These are phyloP conservation scores for Sclerodermus sp. DNA, from an alignment of 2,888 invertebrate genomes.

Conservation along the genomic window DNA sequence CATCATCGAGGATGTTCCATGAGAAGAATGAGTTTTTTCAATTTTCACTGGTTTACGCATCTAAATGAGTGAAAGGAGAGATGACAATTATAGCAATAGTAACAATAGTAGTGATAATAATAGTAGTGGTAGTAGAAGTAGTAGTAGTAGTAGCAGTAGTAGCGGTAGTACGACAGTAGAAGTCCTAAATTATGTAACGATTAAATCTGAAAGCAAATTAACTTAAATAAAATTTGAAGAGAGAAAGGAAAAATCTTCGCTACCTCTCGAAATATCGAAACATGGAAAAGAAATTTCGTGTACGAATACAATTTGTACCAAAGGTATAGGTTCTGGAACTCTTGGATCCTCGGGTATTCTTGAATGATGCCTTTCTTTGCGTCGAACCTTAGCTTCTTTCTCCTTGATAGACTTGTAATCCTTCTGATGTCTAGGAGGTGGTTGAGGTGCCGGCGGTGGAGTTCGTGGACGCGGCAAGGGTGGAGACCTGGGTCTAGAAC, in stretches of 20 bases:
- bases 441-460: constrained; percentile 64
- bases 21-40: constrained; percentile 49
- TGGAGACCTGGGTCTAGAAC: constrained; percentile 47
- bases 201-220: too few relatives aligned
- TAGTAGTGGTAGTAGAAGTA: neutral
- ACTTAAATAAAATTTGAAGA: too few relatives aligned
- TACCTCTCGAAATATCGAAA: neutral
- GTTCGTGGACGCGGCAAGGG: constrained; percentile 59
- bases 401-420: constrained; percentile 59
- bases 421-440: constrained; percentile 61
- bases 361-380: constrained; percentile 48
- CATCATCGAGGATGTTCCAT: constrained; percentile 39
- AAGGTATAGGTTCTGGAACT: constrained; percentile 51
- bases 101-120: too few relatives aligned
- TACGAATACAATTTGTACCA: constrained; percentile 40
- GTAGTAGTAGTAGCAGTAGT: too few relatives aligned
- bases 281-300: constrained; percentile 3
- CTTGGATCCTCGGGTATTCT: constrained; percentile 51
- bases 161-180: too few relatives aligned
- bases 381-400: constrained; percentile 50
- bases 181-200: too few relatives aligned
- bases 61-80: constrained; percentile 26
- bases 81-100: neutral
- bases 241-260: neutral
- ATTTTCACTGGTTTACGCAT: constrained; percentile 53